Conservation (phyloP, 2,113 vertebrate species). For the Xenus cinereus region DNA sequence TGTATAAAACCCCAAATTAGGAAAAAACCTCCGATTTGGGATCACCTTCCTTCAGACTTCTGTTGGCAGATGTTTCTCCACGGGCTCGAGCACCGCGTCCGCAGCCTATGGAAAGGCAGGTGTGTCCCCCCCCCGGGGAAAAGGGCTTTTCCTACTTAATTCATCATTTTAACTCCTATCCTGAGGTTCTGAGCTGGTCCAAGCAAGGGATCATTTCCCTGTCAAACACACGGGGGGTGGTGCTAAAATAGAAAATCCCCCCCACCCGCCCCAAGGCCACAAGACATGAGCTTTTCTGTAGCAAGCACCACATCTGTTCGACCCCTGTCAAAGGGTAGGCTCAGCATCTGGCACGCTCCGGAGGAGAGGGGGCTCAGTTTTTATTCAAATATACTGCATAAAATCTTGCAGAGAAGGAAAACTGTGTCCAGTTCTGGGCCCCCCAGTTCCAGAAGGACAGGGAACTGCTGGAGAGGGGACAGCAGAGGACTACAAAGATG, state of each 20-base stretch:
- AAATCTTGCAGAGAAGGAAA: background rate
- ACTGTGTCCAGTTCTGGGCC: no score
- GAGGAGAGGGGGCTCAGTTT: background rate
- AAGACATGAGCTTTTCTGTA: background rate
- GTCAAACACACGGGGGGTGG: background rate
- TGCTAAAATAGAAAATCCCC: background rate
- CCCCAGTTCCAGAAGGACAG: no score
- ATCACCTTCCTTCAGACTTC: background rate
- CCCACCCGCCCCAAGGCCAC: accelerated
- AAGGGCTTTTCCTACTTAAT: background rate
- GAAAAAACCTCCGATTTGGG: background rate
- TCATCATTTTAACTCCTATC: background rate
- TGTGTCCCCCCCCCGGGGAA: no score
- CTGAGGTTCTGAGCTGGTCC: background rate
- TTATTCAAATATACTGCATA: no score
- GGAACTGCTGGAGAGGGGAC: no score
- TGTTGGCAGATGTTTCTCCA: background rate
- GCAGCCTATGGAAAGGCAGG: background rate
- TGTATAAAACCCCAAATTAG: background rate
- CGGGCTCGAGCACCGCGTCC: background rate
- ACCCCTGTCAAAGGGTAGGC: accelerated
- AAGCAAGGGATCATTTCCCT: background rate
- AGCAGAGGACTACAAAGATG: no score
- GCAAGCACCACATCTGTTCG: background rate
- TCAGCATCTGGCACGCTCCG: background rate